phyloP scores from a whole-genome alignment of 2,797 vertebrate genomes.

The Rhinoraja longicauda region DNA sequence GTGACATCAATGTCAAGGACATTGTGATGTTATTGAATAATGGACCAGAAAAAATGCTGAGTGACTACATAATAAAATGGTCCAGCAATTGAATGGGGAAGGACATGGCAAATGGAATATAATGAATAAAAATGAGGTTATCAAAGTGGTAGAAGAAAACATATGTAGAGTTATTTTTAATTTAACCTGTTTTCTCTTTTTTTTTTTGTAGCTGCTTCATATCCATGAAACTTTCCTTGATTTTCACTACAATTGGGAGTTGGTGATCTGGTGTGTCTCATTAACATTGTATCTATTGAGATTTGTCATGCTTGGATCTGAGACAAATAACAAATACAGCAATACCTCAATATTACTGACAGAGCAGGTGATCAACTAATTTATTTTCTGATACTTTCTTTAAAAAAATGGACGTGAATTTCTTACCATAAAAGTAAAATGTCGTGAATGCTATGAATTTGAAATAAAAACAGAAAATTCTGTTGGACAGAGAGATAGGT shows the following conservation, averaged over 20 bases:
- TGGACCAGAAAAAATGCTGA: too few species aligned
- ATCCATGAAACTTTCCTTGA: conserved; percentile 90
- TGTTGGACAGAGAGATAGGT: too few species aligned
- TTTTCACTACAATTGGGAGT: conserved; percentile 96
- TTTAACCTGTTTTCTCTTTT: not conserved
- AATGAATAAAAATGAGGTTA: too few species aligned
- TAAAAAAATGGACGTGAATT: not conserved
- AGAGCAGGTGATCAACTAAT: conserved; percentile 73
- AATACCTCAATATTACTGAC: conserved; percentile 98
- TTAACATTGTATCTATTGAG: conserved; percentile 88
- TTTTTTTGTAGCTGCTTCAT: conserved; percentile 75
- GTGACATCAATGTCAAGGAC: too few species aligned
- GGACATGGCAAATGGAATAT: too few species aligned
- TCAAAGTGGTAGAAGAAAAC: too few species aligned
- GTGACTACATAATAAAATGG: too few species aligned
- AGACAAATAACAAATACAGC: conserved; percentile 99
- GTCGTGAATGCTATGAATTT: too few species aligned
- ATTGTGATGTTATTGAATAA: too few species aligned
- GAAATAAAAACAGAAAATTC: too few species aligned
- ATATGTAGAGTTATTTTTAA: not conserved
- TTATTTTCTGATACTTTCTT: not conserved
- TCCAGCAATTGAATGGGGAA: too few species aligned
- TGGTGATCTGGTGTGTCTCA: conserved; percentile 89
- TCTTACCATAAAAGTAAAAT: too few species aligned
- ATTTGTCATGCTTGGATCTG: conserved; percentile 93